These are phyloP conservation scores for Plodia interpunctella DNA, from an alignment of 1,140 invertebrate species.

Conservation along the genomic window DNA sequence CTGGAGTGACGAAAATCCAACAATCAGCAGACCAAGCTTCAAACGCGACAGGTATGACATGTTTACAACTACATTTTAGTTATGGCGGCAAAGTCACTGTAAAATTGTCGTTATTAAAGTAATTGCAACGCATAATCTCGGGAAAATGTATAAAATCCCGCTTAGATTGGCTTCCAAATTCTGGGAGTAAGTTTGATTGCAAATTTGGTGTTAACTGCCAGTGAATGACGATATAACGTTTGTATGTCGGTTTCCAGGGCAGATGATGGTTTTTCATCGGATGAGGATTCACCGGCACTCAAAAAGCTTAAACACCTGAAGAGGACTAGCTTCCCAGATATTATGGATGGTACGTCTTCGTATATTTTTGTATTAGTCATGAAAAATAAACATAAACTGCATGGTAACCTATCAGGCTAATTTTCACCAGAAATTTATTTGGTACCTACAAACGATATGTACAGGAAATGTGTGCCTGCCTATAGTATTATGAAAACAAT, in stretches of 20 bases:
- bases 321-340: conserved; percentile 47
- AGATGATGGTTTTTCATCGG: conserved; percentile 54
- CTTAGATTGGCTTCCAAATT: conserved; percentile 53
- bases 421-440: too few relatives aligned
- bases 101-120: conserved; percentile 28
- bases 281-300: conserved; percentile 48
- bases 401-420: too few relatives aligned
- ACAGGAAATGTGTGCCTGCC: too few relatives aligned
- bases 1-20: conserved; percentile 49
- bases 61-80: conserved; percentile 66
- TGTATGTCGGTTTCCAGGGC: conserved; percentile 33
- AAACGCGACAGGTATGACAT: conserved; percentile 74
- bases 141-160: conserved; percentile 56
- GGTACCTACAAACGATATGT: too few relatives aligned
- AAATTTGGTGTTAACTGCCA: background rate
- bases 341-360: conserved; percentile 39
- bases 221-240: background rate
- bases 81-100: conserved; percentile 68
- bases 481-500: too few relatives aligned
- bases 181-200: conserved; percentile 49
- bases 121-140: conserved; percentile 13
- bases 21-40: conserved; percentile 43
- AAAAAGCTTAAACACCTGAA: conserved; percentile 52
- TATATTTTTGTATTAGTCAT: background rate
- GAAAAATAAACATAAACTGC: too few relatives aligned